These are phyloP conservation scores for Ptilorrhoa leucosticta DNA, from an alignment of 2,113 vertebrate genomes.

Conservation along the genomic window DNA sequence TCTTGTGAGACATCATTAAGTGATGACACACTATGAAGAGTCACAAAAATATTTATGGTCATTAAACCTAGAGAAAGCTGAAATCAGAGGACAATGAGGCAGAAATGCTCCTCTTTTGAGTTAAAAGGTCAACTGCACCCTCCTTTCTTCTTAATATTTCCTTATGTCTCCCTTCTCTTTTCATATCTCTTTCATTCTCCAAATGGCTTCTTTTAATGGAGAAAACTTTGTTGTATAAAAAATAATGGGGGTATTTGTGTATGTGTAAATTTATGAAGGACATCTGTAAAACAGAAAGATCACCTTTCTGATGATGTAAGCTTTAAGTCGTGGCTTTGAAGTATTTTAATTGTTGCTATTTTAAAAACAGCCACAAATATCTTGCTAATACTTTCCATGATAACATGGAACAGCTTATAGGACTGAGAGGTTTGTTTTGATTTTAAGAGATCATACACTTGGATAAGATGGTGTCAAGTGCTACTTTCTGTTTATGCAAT, in stretches of 20 bases:
- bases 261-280: not conserved
- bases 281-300: not conserved
- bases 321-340: not conserved
- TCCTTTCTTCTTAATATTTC: not conserved
- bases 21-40: not conserved
- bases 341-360: constrained; percentile 5
- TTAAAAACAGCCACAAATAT: not conserved
- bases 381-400: constrained; percentile 36
- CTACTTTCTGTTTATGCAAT: constrained; percentile 30
- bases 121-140: not conserved
- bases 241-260: not conserved
- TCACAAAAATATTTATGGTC: not conserved
- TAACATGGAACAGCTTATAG: constrained; percentile 21
- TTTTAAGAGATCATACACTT: constrained; percentile 17
- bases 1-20: not conserved
- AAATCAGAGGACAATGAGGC: not conserved
- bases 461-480: constrained; percentile 34
- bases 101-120: not conserved
- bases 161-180: not conserved
- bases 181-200: not conserved
- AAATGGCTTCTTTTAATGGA: not conserved
- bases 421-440: not conserved
- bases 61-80: not conserved
- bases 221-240: not conserved
- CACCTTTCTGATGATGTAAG: not conserved